Conservation (phyloP, 2,888 invertebrate genomes). For the Patella caerulea region DNA sequence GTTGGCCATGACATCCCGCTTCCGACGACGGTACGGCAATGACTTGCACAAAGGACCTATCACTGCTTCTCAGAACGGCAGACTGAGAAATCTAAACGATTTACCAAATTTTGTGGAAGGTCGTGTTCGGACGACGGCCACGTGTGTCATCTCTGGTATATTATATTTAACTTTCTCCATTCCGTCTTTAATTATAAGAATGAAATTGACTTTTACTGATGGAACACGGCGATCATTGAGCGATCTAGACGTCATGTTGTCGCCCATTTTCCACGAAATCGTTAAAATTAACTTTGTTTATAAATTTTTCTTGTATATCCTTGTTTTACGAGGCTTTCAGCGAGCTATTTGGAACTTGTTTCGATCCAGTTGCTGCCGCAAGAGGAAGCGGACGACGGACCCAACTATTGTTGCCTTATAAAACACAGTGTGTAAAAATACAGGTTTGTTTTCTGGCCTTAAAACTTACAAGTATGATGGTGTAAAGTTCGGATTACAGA, state of each 20-base stretch:
- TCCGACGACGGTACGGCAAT: background rate
- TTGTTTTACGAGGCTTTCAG: slow-evolving; percentile 15
- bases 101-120: slow-evolving; percentile 32
- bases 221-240: slow-evolving; percentile 4
- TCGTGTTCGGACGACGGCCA: slow-evolving; percentile 20
- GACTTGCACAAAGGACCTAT: slow-evolving; percentile 6
- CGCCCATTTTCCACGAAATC: slow-evolving; percentile 30
- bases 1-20: background rate
- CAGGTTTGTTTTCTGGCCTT: no score
- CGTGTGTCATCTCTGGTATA: slow-evolving; percentile 33
- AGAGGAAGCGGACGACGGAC: background rate
- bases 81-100: slow-evolving; percentile 4
- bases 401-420: slow-evolving; percentile 3
- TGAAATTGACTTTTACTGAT: slow-evolving; percentile 23
- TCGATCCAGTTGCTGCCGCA: background rate
- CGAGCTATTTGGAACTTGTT: slow-evolving; percentile 3
- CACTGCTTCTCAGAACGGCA: background rate
- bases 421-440: background rate
- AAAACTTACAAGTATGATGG: no score
- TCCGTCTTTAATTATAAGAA: slow-evolving; percentile 32
- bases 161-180: slow-evolving; percentile 32
- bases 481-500: no score
- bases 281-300: slow-evolving; percentile 24
- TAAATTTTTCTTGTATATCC: slow-evolving; percentile 23
- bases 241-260: slow-evolving; percentile 20